Conservation (phyloP, 2,113 vertebrate genomes). For the Petaurus breviceps region DNA sequence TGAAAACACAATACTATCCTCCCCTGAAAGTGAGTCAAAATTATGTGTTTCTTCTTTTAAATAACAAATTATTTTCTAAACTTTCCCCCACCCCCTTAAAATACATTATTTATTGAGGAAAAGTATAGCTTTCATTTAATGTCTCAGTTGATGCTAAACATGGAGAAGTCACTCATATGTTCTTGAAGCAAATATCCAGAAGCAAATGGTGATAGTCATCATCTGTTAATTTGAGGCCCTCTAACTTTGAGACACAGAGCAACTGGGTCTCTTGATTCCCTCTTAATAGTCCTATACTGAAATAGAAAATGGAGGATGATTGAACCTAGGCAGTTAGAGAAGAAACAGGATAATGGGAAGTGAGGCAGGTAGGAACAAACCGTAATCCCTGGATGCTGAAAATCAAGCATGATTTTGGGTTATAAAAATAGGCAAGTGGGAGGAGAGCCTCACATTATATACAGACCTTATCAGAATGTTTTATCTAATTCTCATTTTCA, state of each 20-base stretch:
- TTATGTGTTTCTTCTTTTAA: not conserved
- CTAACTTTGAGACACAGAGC: not conserved
- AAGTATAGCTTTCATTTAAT: not conserved
- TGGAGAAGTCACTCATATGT: not conserved
- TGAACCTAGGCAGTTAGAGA: not conserved
- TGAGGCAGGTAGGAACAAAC: not conserved
- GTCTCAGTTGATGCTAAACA: not conserved
- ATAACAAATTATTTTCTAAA: not conserved
- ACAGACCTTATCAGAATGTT: not conserved
- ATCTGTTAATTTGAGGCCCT: not conserved
- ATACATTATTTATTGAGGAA: not conserved
- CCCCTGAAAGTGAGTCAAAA: not conserved
- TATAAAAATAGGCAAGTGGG: not conserved
- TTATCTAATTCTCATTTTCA: not conserved
- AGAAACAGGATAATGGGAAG: not conserved
- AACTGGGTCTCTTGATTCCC: not conserved
- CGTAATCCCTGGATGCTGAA: not conserved
- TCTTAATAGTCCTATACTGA: not conserved
- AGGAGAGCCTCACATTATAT: not conserved
- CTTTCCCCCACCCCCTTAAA: not conserved
- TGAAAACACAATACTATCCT: not conserved
- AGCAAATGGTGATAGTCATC: not conserved
- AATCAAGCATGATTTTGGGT: not conserved
- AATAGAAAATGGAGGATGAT: not conserved
- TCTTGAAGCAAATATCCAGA: not conserved